Evolutionary conservation across 2,888 invertebrate genomes (phyloP).

Genomic region (Pteria penguin): DNA sequence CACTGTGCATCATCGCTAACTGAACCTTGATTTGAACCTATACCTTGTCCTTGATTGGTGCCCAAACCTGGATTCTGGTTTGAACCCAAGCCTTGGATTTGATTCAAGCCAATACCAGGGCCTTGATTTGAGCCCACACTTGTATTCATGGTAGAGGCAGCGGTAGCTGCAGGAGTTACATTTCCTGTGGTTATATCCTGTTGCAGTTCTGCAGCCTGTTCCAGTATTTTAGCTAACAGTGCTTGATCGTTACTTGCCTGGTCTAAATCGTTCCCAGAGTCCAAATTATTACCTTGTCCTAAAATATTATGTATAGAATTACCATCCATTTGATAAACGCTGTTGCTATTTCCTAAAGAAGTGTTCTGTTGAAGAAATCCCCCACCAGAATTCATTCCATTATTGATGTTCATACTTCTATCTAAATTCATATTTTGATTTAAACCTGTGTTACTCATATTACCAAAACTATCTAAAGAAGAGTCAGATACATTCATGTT

Average conservation of each 20-base stretch:
- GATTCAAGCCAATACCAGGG: slow-evolving; percentile 5
- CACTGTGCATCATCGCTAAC: slow-evolving; percentile 60
- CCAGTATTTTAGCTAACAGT: slow-evolving; percentile 90
- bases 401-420: not conserved
- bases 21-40: slow-evolving; percentile 40
- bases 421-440: slow-evolving; percentile 22
- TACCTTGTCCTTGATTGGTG: not conserved
- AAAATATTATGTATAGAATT: slow-evolving; percentile 60
- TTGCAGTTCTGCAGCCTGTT: slow-evolving; percentile 89
- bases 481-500: not conserved
- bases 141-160: slow-evolving; percentile 24
- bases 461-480: not conserved
- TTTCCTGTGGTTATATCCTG: slow-evolving; percentile 61
- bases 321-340: slow-evolving; percentile 48
- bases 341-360: not conserved
- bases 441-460: not conserved
- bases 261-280: slow-evolving; percentile 30
- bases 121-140: slow-evolving; percentile 7
- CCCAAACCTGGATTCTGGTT: not conserved
- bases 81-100: slow-evolving; percentile 18
- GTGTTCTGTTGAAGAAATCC: not conserved
- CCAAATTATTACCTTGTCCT: slow-evolving; percentile 31
- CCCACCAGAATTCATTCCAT: not conserved
- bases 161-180: slow-evolving; percentile 26
- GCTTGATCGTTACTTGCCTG: slow-evolving; percentile 68